Evolutionary conservation across 2,888 invertebrate species (phyloP).

Genomic region (Eulithis testata): DNA sequence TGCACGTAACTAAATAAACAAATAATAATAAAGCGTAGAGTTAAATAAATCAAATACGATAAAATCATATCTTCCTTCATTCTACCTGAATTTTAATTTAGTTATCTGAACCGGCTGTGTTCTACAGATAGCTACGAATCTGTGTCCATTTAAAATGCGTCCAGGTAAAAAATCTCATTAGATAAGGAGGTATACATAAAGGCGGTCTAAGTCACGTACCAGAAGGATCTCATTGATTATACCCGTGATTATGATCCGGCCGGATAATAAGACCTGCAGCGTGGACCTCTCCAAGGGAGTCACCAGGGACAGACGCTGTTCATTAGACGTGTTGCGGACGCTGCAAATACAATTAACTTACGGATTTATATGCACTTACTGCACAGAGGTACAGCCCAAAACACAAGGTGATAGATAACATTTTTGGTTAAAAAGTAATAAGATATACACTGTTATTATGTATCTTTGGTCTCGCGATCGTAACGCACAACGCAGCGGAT

Average conservation of each 20-base stretch:
- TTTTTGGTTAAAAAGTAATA: no score
- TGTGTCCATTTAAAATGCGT: no score
- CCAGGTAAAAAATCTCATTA: background rate
- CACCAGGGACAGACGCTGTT: slow-evolving; percentile 49
- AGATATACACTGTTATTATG: no score
- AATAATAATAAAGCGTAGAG: no score
- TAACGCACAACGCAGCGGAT: no score
- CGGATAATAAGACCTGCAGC: slow-evolving; percentile 72
- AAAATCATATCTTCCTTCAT: no score
- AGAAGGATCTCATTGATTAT: slow-evolving; percentile 74
- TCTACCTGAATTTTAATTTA: no score
- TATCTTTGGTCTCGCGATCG: no score
- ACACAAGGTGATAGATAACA: no score
- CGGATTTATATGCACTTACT: background rate
- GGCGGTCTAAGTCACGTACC: slow-evolving; percentile 39
- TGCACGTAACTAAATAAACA: slow-evolving; percentile 4
- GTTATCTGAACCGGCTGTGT: no score
- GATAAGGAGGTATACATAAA: background rate
- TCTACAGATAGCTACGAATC: no score
- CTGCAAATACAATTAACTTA: slow-evolving; percentile 40
- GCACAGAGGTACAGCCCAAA: background rate
- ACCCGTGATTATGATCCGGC: slow-evolving; percentile 72
- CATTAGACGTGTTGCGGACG: slow-evolving; percentile 47
- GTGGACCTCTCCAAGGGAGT: slow-evolving; percentile 59
- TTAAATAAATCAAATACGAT: no score